Percentiles rank a stretch among this genome's conserved stretches.
These are phyloP conservation scores for Mormyrops boulengeri DNA, from an alignment of 2,797 vertebrate species.

Conservation along the genomic window DNA sequence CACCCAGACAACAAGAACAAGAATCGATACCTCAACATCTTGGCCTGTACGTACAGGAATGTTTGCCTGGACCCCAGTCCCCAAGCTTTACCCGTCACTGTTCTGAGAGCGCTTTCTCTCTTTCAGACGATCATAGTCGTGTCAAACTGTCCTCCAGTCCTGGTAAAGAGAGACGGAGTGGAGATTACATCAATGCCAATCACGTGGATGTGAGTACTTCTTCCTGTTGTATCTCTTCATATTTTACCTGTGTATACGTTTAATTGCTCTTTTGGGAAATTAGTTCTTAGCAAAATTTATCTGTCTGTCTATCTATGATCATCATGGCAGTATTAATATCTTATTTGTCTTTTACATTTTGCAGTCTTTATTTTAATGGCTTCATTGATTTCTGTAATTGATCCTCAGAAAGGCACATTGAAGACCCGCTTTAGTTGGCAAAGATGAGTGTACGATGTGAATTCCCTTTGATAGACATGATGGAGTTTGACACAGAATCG, in stretches of 20 bases:
- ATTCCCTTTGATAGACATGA: not conserved
- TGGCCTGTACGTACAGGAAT: conserved; percentile 77
- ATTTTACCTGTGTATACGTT: not conserved
- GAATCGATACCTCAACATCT: conserved; percentile 89
- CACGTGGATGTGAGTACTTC: conserved; percentile 82
- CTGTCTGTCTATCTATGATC: not conserved
- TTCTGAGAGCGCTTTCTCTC: conserved; percentile 20
- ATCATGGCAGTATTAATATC: not conserved
- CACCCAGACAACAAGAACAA: conserved; percentile 91
- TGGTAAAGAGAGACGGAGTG: conserved; percentile 73
- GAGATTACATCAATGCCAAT: conserved; percentile 95
- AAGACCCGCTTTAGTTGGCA: not conserved
- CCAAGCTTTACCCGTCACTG: not conserved
- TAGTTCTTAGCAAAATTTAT: not conserved
- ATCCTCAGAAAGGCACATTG: not conserved
- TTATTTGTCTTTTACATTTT: not conserved
- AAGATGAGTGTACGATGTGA: not conserved
- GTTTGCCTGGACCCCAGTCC: not conserved
- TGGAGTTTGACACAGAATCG: not conserved
- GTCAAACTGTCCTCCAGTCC: conserved; percentile 73
- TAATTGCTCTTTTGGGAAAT: not conserved
- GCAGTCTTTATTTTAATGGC: not conserved
- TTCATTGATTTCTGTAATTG: not conserved
- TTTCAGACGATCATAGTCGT: conserved; percentile 88
- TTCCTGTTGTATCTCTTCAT: not conserved